Conservation (phyloP, 2,797 vertebrate genomes). For the Notoglanidium macrostoma region DNA sequence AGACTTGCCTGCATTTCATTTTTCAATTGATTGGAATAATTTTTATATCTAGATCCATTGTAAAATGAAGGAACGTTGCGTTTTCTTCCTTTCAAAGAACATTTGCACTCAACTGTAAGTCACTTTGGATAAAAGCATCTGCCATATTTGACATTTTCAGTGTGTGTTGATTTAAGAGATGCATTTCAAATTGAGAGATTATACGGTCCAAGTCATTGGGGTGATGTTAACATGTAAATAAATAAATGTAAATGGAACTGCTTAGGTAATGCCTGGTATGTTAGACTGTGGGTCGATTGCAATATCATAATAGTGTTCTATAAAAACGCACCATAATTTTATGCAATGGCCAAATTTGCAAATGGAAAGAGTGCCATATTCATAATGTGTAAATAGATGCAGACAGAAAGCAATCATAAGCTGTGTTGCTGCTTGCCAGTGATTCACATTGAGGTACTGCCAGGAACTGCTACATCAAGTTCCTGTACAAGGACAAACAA, state of each 20-base stretch:
- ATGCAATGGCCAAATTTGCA: constrained; percentile 70
- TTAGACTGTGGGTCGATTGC: constrained; percentile 2
- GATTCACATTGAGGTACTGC: constrained; percentile 41
- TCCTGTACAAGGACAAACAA: constrained; percentile 39
- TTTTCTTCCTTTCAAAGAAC: neutral
- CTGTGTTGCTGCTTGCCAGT: constrained; percentile 49
- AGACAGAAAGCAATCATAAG: constrained; percentile 59
- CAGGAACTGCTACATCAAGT: neutral
- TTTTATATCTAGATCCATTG: neutral
- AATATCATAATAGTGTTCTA: constrained; percentile 35
- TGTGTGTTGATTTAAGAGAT: neutral
- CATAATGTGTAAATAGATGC: constrained; percentile 62
- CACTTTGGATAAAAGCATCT: neutral
- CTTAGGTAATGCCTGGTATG: constrained; percentile 41
- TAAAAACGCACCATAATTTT: constrained; percentile 64
- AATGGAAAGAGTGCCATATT: constrained; percentile 65
- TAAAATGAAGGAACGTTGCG: neutral
- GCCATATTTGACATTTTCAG: constrained; percentile 10
- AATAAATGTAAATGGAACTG: constrained; percentile 32
- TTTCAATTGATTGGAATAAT: neutral
- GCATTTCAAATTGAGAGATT: neutral
- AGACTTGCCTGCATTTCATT: neutral
- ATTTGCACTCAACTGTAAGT: neutral
- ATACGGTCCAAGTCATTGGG: neutral
- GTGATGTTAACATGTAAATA: constrained; percentile 31